These are phyloP conservation scores for Crocuta crocuta DNA, from an alignment of 2,113 vertebrate species.

Conservation along the genomic window DNA sequence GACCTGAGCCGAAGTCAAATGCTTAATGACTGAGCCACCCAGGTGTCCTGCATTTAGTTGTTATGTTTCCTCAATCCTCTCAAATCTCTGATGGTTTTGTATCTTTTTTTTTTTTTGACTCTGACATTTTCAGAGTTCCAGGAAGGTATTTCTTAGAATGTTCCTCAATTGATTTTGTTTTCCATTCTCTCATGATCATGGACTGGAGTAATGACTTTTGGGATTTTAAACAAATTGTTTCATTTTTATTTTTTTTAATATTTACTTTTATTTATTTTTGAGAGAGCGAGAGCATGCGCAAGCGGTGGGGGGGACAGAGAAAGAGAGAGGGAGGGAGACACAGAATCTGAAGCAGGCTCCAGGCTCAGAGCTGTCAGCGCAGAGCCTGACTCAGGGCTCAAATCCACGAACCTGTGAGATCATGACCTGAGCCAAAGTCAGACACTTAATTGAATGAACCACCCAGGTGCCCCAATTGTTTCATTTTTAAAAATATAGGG, in stretches of 20 bases:
- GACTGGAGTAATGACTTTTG: background rate
- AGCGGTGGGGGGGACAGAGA: background rate
- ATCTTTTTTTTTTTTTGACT: background rate
- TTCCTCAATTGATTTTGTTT: background rate
- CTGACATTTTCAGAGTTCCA: background rate
- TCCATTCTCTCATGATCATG: background rate
- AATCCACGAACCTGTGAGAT: background rate
- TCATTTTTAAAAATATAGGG: background rate
- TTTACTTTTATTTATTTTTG: background rate
- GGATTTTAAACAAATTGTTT: background rate
- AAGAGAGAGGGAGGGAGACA: background rate
- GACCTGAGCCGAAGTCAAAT: too few species aligned
- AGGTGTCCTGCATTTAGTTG: too few species aligned
- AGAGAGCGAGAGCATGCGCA: background rate
- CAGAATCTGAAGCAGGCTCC: background rate
- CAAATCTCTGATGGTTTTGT: background rate
- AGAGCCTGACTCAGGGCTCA: background rate
- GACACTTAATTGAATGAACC: background rate
- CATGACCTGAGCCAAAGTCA: background rate
- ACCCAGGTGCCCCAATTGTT: background rate
- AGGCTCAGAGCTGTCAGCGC: too few species aligned
- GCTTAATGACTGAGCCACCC: too few species aligned
- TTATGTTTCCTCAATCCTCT: background rate
- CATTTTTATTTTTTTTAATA: background rate
- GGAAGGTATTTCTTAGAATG: conserved; percentile 19